Percentiles rank a stretch among this genome's conserved stretches.
Evolutionary conservation across 2,113 vertebrate species (phyloP).

Genomic region (Butorides virescens): DNA sequence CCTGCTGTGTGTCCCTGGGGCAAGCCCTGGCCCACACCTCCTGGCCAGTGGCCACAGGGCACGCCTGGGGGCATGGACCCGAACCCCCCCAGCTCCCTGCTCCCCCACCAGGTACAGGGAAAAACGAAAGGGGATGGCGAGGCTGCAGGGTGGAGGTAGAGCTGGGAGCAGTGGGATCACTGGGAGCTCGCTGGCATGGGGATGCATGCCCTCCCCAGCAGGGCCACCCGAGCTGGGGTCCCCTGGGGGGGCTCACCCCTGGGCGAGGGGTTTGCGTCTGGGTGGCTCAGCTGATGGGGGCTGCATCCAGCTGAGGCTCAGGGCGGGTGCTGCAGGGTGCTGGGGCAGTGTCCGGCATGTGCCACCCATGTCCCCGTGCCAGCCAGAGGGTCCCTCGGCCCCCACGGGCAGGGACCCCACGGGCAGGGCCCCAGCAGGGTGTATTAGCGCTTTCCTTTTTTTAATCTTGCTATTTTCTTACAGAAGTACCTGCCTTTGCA

Average conservation of each 20-base stretch:
- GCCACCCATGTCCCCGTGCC: fast-evolving
- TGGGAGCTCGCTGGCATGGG: fast-evolving
- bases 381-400: not conserved
- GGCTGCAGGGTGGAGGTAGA: not conserved
- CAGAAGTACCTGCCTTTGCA: constrained; percentile 10
- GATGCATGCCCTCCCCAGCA: fast-evolving
- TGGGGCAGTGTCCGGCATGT: fast-evolving
- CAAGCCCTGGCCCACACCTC: fast-evolving
- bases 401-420: fast-evolving
- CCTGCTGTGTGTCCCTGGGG: fast-evolving
- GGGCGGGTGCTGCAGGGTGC: not conserved
- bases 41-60: not conserved
- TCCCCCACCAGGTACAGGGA: fast-evolving
- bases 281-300: not conserved
- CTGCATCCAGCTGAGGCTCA: fast-evolving
- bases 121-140: fast-evolving
- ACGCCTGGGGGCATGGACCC: not conserved
- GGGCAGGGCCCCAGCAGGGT: not conserved
- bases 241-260: fast-evolving
- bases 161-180: not conserved
- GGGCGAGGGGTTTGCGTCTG: fast-evolving
- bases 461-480: constrained; percentile 67
- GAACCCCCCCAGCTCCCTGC: not conserved
- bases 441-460: constrained; percentile 18
- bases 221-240: fast-evolving